A percentile compares a stretch with the other conserved stretches of the same genome.
Conservation (phyloP, 2,113 vertebrate species). For the Lamprologus ornatipinnis region DNA sequence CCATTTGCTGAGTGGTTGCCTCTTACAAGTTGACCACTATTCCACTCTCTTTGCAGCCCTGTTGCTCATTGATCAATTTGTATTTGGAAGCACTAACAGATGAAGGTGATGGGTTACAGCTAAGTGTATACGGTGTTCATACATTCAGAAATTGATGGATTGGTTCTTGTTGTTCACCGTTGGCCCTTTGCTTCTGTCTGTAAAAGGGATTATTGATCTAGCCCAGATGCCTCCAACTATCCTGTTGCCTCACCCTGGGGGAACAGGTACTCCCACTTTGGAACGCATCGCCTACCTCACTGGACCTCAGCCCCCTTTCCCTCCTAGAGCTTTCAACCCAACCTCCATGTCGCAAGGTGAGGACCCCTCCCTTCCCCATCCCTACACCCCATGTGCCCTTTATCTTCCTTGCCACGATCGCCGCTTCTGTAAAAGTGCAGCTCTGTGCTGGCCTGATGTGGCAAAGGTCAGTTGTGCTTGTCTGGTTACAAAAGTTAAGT, state of each 20-base stretch:
- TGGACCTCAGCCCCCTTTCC: slow-evolving; percentile 91
- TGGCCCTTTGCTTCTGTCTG: slow-evolving; percentile 78
- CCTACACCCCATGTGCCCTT: slow-evolving; percentile 29
- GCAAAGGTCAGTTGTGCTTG: slow-evolving; percentile 23
- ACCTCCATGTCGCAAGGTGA: slow-evolving; percentile 94
- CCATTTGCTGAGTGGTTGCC: slow-evolving; percentile 48
- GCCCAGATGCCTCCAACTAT: slow-evolving; percentile 98
- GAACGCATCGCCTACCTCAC: slow-evolving; percentile 96
- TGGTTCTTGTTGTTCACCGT: slow-evolving; percentile 70
- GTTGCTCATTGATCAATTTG: slow-evolving; percentile 38
- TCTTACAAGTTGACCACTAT: slow-evolving; percentile 48
- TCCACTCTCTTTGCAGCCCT: slow-evolving; percentile 46
- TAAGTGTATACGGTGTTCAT: slow-evolving; percentile 50
- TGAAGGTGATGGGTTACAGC: slow-evolving; percentile 38
- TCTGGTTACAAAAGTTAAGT: background rate
- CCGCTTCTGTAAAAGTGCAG: slow-evolving; percentile 9
- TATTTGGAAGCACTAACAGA: slow-evolving; percentile 42
- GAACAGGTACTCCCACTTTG: slow-evolving; percentile 91
- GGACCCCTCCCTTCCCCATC: slow-evolving; percentile 46
- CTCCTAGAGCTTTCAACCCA: slow-evolving; percentile 90
- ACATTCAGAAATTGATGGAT: slow-evolving; percentile 56
- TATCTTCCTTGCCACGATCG: slow-evolving; percentile 26
- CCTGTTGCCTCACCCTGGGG: slow-evolving; percentile 96
- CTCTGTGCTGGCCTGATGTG: slow-evolving; percentile 10
- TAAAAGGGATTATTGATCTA: slow-evolving; percentile 97